phyloP scores from a whole-genome alignment of 1,140 invertebrate species.

The Bactericera cockerelli region DNA sequence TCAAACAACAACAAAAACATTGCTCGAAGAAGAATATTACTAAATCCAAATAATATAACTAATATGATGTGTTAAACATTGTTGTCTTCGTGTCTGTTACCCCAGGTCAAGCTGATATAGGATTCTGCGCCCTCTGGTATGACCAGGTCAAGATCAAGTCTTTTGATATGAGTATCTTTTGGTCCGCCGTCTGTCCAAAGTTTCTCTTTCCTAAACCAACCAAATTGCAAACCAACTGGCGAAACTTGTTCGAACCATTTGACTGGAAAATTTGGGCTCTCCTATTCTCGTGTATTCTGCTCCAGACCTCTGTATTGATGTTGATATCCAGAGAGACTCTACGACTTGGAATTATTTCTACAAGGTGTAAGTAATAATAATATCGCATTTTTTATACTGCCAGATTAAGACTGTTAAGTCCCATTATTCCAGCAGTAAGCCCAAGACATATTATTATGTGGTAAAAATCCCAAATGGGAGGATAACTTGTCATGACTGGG shows the following conservation, averaged over 20 bases:
- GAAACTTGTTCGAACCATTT: neutral
- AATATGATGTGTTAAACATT: no score
- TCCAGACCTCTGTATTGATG: neutral
- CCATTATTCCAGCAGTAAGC: no score
- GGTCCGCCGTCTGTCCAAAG: neutral
- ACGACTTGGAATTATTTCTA: neutral
- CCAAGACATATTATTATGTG: no score
- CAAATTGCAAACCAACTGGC: neutral
- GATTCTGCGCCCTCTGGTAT: constrained; percentile 1
- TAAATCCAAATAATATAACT: no score
- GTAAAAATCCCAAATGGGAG: no score
- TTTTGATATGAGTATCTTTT: neutral
- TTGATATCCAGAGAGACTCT: neutral
- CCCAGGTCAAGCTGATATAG: neutral
- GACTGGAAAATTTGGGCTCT: neutral
- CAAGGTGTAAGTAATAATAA: neutral
- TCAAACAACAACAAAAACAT: no score
- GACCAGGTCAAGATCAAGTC: neutral
- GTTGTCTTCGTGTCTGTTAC: no score
- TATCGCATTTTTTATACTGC: no score
- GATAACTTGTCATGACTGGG: no score
- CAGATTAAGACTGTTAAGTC: no score
- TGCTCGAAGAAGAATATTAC: no score
- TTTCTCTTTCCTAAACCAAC: neutral
- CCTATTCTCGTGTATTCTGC: neutral